Conservation (phyloP, 1,140 invertebrate genomes). For the Berghia stephanieae region DNA sequence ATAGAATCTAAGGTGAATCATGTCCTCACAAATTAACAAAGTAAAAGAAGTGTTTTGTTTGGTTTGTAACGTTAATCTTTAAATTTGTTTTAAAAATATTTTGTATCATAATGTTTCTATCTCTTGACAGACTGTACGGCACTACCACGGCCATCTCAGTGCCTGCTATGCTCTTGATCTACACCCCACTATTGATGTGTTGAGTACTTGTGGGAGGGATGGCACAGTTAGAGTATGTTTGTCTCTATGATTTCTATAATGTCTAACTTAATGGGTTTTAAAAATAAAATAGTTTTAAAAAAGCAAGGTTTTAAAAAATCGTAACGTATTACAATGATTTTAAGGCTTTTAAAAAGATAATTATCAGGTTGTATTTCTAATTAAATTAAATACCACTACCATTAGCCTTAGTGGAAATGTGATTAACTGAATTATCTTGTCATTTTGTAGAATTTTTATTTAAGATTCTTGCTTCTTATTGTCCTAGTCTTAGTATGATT, state of each 20-base stretch:
- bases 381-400: no score
- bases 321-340: no score
- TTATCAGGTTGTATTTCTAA: no score
- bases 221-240: slow-evolving; percentile 86
- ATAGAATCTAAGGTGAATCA: no score
- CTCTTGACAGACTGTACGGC: slow-evolving; percentile 92
- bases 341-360: no score
- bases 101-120: slow-evolving; percentile 19
- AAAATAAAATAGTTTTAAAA: no score
- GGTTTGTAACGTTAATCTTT: background rate
- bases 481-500: background rate
- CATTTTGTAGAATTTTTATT: background rate
- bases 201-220: slow-evolving; percentile 93
- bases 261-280: slow-evolving; percentile 29
- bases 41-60: background rate
- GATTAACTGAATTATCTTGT: no score
- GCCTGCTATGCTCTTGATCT: slow-evolving; percentile 94
- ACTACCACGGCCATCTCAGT: slow-evolving; percentile 98
- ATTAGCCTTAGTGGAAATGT: no score
- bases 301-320: no score
- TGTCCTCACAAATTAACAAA: no score
- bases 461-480: background rate
- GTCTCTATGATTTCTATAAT: background rate
- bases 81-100: background rate
- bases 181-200: slow-evolving; percentile 95